Evolutionary conservation across 2,888 invertebrate genomes (phyloP).

Genomic region (Phalera bucephala): DNA sequence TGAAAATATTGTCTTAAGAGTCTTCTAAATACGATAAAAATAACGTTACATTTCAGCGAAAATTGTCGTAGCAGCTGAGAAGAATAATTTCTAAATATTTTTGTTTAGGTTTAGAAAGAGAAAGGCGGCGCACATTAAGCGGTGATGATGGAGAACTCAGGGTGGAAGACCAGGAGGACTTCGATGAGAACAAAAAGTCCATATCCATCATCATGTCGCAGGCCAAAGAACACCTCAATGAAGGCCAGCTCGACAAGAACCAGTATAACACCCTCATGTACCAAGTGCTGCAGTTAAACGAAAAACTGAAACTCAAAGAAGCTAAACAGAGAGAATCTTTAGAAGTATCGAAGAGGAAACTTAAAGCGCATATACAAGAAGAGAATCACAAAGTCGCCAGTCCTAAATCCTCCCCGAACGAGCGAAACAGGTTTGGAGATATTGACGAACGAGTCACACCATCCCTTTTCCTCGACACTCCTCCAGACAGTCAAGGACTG

Average conservation of each 20-base stretch:
- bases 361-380: conserved; percentile 62
- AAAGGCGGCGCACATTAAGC: conserved; percentile 77
- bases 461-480: conserved; percentile 51
- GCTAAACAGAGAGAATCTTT: conserved; percentile 88
- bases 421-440: conserved; percentile 69
- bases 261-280: conserved; percentile 90
- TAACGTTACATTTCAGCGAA: too few relatives aligned
- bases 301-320: conserved; percentile 89
- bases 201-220: conserved; percentile 91
- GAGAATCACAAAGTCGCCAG: conserved; percentile 73
- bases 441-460: conserved; percentile 78
- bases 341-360: conserved; percentile 77
- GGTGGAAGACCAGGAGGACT: conserved; percentile 70
- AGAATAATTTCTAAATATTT: too few relatives aligned
- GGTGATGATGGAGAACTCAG: conserved; percentile 80
- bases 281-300: conserved; percentile 90
- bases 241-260: conserved; percentile 88
- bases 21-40: too few relatives aligned
- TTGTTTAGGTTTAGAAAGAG: conserved; percentile 64
- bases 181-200: conserved; percentile 85
- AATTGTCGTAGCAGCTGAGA: too few relatives aligned
- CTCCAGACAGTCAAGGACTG: conserved; percentile 52
- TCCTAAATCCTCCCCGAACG: conserved; percentile 66
- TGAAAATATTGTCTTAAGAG: too few relatives aligned
- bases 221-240: conserved; percentile 90